Percentiles rank a stretch among this genome's conserved stretches.
phyloP scores from a whole-genome alignment of 2,888 invertebrate species.

The Dryadula phaetusa region DNA sequence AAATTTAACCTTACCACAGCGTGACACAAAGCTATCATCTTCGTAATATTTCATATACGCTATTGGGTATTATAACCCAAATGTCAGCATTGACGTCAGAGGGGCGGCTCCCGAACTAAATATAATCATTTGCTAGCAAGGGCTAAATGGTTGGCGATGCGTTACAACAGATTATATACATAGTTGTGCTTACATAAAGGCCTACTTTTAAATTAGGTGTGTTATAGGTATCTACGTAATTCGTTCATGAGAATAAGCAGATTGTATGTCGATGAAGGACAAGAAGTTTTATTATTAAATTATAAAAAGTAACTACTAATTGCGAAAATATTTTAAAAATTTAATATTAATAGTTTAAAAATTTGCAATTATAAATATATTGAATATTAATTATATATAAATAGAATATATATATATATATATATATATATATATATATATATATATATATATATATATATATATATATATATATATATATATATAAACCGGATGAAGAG shows the following conservation, averaged over 20 bases:
- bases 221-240: background rate
- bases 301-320: background rate
- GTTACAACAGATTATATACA: slow-evolving; percentile 29
- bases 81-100: slow-evolving; percentile 81
- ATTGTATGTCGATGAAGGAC: background rate
- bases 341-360: too few relatives aligned
- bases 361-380: too few relatives aligned
- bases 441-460: too few relatives aligned
- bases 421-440: too few relatives aligned
- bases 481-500: too few relatives aligned
- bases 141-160: slow-evolving; percentile 40
- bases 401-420: too few relatives aligned
- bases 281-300: background rate
- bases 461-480: too few relatives aligned
- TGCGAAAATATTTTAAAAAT: too few relatives aligned
- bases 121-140: slow-evolving; percentile 56
- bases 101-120: slow-evolving; percentile 67
- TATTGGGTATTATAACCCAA: slow-evolving; percentile 61
- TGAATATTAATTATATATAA: too few relatives aligned
- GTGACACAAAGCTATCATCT: slow-evolving; percentile 30
- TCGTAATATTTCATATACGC: slow-evolving; percentile 52
- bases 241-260: background rate
- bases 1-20: slow-evolving; percentile 14
- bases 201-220: slow-evolving; percentile 10
- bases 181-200: slow-evolving; percentile 22